Evolutionary conservation across 2,797 vertebrate species (phyloP).

Genomic region (Catharus ustulatus): DNA sequence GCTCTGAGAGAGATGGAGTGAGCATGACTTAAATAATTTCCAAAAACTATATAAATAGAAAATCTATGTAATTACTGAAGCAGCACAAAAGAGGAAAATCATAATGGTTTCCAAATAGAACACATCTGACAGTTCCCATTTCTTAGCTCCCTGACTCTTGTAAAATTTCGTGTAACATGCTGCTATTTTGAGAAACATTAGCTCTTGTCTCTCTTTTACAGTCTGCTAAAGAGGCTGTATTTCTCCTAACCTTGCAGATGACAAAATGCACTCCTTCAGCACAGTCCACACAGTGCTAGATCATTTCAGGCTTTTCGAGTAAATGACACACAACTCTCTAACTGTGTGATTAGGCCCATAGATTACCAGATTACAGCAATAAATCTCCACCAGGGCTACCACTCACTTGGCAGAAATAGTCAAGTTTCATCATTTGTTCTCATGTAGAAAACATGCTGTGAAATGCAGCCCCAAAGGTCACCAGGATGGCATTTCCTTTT

Average conservation of each 20-base stretch:
- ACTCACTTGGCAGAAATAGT: conserved; percentile 31
- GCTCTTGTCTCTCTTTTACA: conserved; percentile 37
- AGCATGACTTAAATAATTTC: neutral
- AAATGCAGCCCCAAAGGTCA: conserved; percentile 58
- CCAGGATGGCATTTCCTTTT: conserved; percentile 24
- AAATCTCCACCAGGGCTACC: conserved; percentile 62
- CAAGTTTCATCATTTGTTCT: conserved; percentile 54
- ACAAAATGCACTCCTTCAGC: conserved; percentile 59
- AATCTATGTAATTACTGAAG: conserved; percentile 21
- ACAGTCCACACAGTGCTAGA: conserved; percentile 48
- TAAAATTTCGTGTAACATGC: conserved; percentile 19
- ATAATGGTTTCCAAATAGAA: neutral
- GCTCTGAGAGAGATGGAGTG: neutral
- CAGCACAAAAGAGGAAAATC: neutral
- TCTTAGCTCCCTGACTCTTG: conserved; percentile 5
- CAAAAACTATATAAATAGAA: neutral
- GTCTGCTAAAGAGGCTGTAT: conserved; percentile 56
- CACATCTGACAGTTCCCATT: conserved; percentile 1
- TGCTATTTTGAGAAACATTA: conserved; percentile 52
- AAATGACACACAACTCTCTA: conserved; percentile 52
- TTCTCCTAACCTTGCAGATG: conserved; percentile 60
- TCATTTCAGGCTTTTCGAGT: conserved; percentile 57
- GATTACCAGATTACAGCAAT: conserved; percentile 57
- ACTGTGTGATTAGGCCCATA: conserved; percentile 55
- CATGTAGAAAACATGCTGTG: conserved; percentile 41